Conservation (phyloP, 2,113 vertebrate genomes). For the Strigops habroptila region DNA sequence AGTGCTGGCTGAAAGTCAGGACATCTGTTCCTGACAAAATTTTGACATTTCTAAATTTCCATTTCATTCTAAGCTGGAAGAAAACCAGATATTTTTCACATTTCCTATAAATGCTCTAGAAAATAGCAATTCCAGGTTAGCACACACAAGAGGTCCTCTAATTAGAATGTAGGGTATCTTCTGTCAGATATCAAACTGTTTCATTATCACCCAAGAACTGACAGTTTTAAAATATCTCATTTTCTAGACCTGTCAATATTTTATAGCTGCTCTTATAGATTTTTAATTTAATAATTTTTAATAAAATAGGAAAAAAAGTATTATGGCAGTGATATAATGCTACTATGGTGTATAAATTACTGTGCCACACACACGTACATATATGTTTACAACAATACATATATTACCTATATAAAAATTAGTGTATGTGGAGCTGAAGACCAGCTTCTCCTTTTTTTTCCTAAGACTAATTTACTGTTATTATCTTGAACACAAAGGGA, state of each 20-base stretch:
- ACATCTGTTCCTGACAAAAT: slow-evolving; percentile 41
- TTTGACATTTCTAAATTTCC: slow-evolving; percentile 43
- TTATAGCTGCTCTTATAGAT: background rate
- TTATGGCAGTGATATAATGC: background rate
- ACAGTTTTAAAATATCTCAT: background rate
- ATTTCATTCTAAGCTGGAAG: slow-evolving; percentile 28
- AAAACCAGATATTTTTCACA: background rate
- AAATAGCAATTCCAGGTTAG: slow-evolving; percentile 9
- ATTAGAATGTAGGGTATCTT: background rate
- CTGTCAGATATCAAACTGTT: background rate
- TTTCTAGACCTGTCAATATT: background rate
- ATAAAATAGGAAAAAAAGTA: background rate
- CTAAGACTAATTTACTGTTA: background rate
- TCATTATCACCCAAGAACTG: background rate
- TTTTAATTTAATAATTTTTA: background rate
- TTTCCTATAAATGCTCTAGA: background rate
- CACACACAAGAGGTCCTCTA: background rate
- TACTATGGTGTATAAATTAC: background rate
- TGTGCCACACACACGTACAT: fast-evolving
- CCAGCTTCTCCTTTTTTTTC: background rate
- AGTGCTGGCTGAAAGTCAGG: slow-evolving; percentile 12
- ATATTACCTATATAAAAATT: background rate
- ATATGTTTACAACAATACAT: background rate
- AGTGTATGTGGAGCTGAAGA: background rate
- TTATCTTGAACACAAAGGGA: background rate